A percentile compares a stretch with the other conserved stretches of the same genome.
Conservation (phyloP, 2,797 vertebrate species). For the Loris lydekkerianus region DNA sequence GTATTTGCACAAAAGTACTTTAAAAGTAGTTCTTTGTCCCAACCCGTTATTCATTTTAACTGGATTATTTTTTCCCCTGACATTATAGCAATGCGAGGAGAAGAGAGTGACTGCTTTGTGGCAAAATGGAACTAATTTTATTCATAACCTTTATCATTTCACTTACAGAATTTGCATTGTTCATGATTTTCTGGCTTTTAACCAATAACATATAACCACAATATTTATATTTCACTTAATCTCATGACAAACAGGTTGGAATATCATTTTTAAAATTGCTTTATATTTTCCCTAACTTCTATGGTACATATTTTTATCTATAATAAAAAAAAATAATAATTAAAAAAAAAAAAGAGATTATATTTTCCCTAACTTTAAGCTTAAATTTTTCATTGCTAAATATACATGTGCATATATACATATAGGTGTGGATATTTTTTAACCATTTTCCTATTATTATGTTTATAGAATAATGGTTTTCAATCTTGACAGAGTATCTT, state of each 20-base stretch:
- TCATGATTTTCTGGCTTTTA: constrained; percentile 44
- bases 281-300: constrained; percentile 30
- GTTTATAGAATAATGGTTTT: constrained; percentile 52
- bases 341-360: not conserved
- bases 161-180: constrained; percentile 47
- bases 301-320: too few species aligned
- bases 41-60: constrained; percentile 17
- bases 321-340: too few species aligned
- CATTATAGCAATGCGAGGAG: not conserved
- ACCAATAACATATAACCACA: constrained; percentile 45
- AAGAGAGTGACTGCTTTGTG: constrained; percentile 4
- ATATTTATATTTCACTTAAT: constrained; percentile 62
- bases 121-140: constrained; percentile 54
- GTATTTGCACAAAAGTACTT: constrained; percentile 8
- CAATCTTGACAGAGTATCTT: constrained; percentile 69
- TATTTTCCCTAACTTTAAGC: constrained; percentile 36
- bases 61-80: not conserved
- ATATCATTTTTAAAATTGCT: not conserved
- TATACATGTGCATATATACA: not conserved
- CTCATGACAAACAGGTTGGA: not conserved
- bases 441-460: not conserved
- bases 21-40: constrained; percentile 33
- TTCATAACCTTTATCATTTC: constrained; percentile 47
- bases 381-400: constrained; percentile 7
- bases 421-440: constrained; percentile 56